Conservation (phyloP, 2,888 invertebrate genomes). For the Lysandra bellargus region DNA sequence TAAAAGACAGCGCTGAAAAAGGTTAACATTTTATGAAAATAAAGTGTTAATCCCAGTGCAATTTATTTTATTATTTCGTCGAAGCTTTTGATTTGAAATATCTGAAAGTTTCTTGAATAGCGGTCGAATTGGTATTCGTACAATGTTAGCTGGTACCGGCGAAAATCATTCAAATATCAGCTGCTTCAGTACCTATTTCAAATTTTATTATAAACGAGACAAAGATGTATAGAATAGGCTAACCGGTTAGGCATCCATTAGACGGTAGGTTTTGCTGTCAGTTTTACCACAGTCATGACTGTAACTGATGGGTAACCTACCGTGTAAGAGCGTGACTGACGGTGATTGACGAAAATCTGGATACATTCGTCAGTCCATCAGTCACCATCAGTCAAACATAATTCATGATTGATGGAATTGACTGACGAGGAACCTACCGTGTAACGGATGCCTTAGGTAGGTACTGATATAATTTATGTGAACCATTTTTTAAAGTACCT, state of each 20-base stretch:
- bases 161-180: conserved; percentile 27
- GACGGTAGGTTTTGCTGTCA: no score
- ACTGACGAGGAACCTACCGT: no score
- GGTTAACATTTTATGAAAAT: neutral
- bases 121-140: conserved; percentile 29
- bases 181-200: neutral
- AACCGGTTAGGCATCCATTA: no score
- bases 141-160: conserved; percentile 14
- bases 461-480: no score
- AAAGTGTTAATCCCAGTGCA: neutral
- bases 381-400: no score
- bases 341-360: no score
- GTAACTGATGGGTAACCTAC: no score
- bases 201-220: conserved; percentile 15
- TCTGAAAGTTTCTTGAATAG: conserved; percentile 28
- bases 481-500: neutral
- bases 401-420: no score
- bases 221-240: neutral
- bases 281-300: no score
- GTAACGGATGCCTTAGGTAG: no score
- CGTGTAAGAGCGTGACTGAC: no score
- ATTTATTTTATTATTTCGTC: neutral
- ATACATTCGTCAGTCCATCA: no score
- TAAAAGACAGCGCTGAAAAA: neutral
- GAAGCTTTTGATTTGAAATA: conserved; percentile 26